Percentiles rank a stretch among this genome's conserved stretches.
Conservation (phyloP, 2,113 vertebrate genomes). For the Electrona antarctica region DNA sequence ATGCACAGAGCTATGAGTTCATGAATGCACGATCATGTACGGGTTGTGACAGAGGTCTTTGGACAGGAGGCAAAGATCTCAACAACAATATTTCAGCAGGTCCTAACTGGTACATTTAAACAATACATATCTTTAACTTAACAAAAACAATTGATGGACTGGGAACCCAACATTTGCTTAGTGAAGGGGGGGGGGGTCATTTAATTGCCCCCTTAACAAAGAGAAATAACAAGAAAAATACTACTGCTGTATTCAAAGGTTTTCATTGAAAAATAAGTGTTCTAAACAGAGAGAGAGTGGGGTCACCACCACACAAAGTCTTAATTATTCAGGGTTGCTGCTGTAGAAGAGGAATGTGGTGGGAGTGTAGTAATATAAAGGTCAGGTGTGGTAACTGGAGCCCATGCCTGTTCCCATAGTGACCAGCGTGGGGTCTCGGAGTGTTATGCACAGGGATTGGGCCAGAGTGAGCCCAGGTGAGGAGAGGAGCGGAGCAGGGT, state of each 20-base stretch:
- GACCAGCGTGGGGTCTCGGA: constrained; percentile 47
- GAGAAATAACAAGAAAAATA: constrained; percentile 64
- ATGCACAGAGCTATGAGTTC: constrained; percentile 51
- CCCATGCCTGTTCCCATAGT: constrained; percentile 40
- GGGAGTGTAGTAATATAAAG: constrained; percentile 53
- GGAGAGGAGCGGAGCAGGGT: constrained; percentile 19
- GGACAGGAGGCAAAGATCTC: constrained; percentile 56
- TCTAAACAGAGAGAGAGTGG: constrained; percentile 57
- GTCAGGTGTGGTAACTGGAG: constrained; percentile 60
- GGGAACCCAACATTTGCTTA: constrained; percentile 56
- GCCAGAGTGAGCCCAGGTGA: constrained; percentile 37
- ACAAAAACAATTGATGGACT: constrained; percentile 52
- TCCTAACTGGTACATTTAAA: constrained; percentile 71
- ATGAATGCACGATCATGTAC: constrained; percentile 44
- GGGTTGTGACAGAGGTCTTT: constrained; percentile 49
- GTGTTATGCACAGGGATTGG: constrained; percentile 20
- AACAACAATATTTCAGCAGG: constrained; percentile 71
- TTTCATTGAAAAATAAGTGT: constrained; percentile 62
- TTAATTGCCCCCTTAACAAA: constrained; percentile 60
- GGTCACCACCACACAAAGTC: no score
- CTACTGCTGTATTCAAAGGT: constrained; percentile 67
- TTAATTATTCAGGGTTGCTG: constrained; percentile 30
- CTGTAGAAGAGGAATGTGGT: constrained; percentile 70
- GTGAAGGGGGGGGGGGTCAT: constrained; percentile 43
- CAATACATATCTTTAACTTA: constrained; percentile 68